A percentile compares a stretch with the other conserved stretches of the same genome.
Evolutionary conservation across 2,888 invertebrate genomes (phyloP).

Genomic region (Epinotia bilunana): DNA sequence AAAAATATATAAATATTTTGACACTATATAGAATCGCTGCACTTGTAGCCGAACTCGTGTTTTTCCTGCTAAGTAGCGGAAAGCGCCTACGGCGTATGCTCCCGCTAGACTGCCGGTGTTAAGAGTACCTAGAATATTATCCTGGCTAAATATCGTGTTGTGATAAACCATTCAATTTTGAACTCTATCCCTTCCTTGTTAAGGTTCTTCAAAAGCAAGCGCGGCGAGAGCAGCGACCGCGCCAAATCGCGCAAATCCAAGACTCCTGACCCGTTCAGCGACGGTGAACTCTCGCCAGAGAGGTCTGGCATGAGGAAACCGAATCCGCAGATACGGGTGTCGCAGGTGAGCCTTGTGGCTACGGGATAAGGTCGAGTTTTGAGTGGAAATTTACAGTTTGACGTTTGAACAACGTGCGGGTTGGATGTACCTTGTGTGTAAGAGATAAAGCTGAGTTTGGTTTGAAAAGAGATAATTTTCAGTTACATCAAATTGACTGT

Average conservation of each 20-base stretch:
- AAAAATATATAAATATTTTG: too few relatives aligned
- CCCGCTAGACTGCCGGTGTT: too few relatives aligned
- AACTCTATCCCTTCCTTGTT: conserved; percentile 32
- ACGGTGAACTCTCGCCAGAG: conserved; percentile 77
- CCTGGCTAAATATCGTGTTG: too few relatives aligned
- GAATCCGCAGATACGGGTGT: conserved; percentile 81
- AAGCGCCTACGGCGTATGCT: too few relatives aligned
- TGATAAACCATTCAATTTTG: background rate
- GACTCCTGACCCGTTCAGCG: conserved; percentile 87
- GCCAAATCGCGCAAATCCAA: conserved; percentile 87
- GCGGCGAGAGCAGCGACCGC: conserved; percentile 88
- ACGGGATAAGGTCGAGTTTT: conserved; percentile 25
- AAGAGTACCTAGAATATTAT: too few relatives aligned
- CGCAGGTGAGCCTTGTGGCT: conserved; percentile 72
- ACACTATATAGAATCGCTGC: too few relatives aligned
- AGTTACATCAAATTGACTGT: background rate
- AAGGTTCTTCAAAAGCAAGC: conserved; percentile 94
- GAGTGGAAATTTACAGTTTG: conserved; percentile 22
- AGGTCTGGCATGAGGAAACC: conserved; percentile 62
- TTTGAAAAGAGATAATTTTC: background rate
- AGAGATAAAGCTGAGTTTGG: conserved; percentile 13
- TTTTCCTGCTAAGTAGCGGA: too few relatives aligned
- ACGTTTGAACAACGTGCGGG: background rate
- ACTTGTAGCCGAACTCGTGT: too few relatives aligned
- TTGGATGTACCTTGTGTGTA: background rate